These are phyloP conservation scores for Nymphicus hollandicus DNA, from an alignment of 2,113 vertebrate species.

Conservation along the genomic window DNA sequence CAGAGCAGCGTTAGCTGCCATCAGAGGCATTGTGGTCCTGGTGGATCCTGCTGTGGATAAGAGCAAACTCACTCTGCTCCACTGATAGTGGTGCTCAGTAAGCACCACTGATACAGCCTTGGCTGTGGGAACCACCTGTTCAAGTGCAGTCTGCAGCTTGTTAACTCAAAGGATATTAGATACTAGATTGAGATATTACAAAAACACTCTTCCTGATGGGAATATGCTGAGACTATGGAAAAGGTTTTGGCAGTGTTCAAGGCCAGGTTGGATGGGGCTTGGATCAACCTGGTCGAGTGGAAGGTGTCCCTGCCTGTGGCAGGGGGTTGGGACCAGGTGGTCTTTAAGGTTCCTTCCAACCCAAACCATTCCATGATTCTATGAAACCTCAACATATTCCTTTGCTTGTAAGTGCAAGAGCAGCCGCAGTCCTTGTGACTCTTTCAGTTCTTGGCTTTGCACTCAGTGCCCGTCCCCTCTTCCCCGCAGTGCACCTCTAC, in stretches of 20 bases:
- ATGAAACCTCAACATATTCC: rapidly evolving
- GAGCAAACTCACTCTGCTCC: not conserved
- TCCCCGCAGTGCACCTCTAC: slow-evolving; percentile 90
- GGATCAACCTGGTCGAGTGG: not conserved
- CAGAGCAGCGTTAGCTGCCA: not conserved
- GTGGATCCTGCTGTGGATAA: not conserved
- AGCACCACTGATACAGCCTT: not conserved
- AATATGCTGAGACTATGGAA: not conserved
- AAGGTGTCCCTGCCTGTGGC: not conserved
- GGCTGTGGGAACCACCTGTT: not conserved
- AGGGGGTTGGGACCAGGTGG: not conserved
- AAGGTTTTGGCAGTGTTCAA: not conserved
- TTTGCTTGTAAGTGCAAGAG: rapidly evolving
- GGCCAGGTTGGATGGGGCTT: not conserved
- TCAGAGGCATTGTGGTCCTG: rapidly evolving
- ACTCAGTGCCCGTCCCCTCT: not conserved
- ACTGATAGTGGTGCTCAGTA: rapidly evolving
- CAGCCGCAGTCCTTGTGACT: rapidly evolving
- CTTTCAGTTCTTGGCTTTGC: rapidly evolving
- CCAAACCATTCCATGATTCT: not conserved
- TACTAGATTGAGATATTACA: not conserved
- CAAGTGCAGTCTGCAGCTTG: rapidly evolving
- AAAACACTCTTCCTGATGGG: not conserved
- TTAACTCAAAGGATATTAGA: not conserved
- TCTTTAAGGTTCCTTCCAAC: not conserved